phyloP scores from a whole-genome alignment of 1,140 invertebrate species.

The Anadara kagoshimensis region DNA sequence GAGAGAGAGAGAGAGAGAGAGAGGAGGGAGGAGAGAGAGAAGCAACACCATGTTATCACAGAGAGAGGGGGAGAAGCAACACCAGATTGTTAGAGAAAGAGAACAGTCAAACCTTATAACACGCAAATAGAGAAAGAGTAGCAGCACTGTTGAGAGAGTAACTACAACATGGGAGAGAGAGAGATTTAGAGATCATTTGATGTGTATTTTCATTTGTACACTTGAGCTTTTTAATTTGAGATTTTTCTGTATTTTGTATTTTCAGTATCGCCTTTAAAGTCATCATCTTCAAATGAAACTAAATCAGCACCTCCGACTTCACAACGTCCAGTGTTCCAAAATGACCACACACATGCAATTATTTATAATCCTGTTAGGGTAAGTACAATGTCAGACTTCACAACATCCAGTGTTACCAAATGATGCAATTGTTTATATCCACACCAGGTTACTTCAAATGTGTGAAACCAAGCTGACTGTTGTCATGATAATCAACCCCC shows the following conservation, averaged over 20 bases:
- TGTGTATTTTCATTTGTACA: too few species aligned
- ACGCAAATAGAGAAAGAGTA: neutral
- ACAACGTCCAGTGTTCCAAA: slow-evolving; percentile 37
- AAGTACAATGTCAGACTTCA: too few species aligned
- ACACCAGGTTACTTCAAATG: too few species aligned
- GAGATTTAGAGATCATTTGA: too few species aligned
- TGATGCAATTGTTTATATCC: too few species aligned
- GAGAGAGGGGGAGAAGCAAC: too few species aligned
- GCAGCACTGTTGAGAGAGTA: neutral
- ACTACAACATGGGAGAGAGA: too few species aligned
- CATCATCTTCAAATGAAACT: slow-evolving; percentile 52
- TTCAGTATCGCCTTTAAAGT: slow-evolving; percentile 65
- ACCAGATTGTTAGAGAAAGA: neutral
- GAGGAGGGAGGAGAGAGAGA: neutral
- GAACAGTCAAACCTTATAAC: neutral
- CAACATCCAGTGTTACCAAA: too few species aligned
- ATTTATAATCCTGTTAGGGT: slow-evolving; percentile 56
- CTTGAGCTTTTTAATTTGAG: too few species aligned
- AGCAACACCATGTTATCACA: neutral
- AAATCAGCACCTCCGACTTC: slow-evolving; percentile 59
- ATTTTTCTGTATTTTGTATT: slow-evolving; percentile 36
- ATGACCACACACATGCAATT: slow-evolving; percentile 65
- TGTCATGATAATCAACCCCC: too few species aligned
- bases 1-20: neutral
- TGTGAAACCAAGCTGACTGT: too few species aligned